Conservation (phyloP, 2,888 invertebrate species). For the Deilephila porcellus region DNA sequence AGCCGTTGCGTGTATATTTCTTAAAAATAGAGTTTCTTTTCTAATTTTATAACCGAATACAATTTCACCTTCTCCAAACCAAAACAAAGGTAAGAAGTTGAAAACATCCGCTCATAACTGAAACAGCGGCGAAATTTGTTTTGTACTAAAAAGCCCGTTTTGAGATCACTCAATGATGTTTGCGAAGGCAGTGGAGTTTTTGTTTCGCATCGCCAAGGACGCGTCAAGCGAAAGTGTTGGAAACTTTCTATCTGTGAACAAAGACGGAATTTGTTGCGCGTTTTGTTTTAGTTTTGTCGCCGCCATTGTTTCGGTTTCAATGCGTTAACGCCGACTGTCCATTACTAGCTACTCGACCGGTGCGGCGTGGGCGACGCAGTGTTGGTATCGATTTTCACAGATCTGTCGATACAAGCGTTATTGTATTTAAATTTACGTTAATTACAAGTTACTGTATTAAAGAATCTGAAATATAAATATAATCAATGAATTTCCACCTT, state of each 20-base stretch:
- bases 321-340: constrained; percentile 12
- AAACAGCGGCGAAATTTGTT: background rate
- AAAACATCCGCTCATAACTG: background rate
- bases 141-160: constrained; percentile 26
- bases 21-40: no score
- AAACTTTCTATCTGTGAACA: constrained; percentile 23
- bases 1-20: no score
- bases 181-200: constrained; percentile 15
- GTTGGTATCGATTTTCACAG: background rate
- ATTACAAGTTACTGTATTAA: no score
- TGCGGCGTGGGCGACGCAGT: background rate
- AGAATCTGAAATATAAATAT: no score
- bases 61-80: background rate
- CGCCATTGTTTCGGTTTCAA: constrained; percentile 16
- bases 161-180: constrained; percentile 20
- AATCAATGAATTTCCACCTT: no score
- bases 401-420: no score
- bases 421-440: no score
- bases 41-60: no score
- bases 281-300: constrained; percentile 17
- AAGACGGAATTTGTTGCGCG: constrained; percentile 24
- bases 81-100: background rate
- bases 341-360: constrained; percentile 4
- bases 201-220: constrained; percentile 24
- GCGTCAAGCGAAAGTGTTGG: constrained; percentile 25